Base-by-base conservation (phyloP, 2,797 vertebrate genomes). In the Eremophila alpestris region DNA sequence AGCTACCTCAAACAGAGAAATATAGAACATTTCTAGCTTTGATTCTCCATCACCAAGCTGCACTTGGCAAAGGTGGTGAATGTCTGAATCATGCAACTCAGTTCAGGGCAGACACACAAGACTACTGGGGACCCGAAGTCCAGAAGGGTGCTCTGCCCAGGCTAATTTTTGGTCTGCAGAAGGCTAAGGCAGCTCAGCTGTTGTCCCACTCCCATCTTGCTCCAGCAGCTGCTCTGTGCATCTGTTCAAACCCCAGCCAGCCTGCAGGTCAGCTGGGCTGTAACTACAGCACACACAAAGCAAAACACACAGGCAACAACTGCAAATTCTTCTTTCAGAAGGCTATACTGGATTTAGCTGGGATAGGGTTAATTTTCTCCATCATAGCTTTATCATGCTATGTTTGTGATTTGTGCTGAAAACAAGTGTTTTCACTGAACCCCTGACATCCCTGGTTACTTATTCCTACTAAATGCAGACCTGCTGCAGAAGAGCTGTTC, bases 1-100 rank as follows among this genome's bases (percentile, higher is more conserved):
- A 96, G 93, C 55, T 84, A 82, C 21, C 4, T 17, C 89, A 51
- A 83, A 54, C 16, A 84, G 13, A 90, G 73, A 54, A 77, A 52
- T 8, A 84, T 6, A 40, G 32, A 71, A 41, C 8, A 18, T 29
- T 83, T 62, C 26, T 23, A 75, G 29, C 15, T 62, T 70, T 24
- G 4, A 23, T 54, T 83, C 64, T 89, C 49, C 18, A 77, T 54
- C 27, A 19, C 8, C 27, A 74, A 41, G 36, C 13, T 84, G 32
- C 36, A 51, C 22, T 55, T 48, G 27, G 40, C 59, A 69, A 62
- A 69, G 67, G 68, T 20, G 11, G 4, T 3, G 6, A 79, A 45
- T 5, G 12, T 32, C 36, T 59, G 34, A 67, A 59, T 14, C 14
- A 30, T 18, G 8, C 29, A 83, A 43, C 40, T 68, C 24, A 14